These are phyloP conservation scores for Mellivora capensis DNA, from an alignment of 2,113 vertebrate species.

Conservation along the genomic window DNA sequence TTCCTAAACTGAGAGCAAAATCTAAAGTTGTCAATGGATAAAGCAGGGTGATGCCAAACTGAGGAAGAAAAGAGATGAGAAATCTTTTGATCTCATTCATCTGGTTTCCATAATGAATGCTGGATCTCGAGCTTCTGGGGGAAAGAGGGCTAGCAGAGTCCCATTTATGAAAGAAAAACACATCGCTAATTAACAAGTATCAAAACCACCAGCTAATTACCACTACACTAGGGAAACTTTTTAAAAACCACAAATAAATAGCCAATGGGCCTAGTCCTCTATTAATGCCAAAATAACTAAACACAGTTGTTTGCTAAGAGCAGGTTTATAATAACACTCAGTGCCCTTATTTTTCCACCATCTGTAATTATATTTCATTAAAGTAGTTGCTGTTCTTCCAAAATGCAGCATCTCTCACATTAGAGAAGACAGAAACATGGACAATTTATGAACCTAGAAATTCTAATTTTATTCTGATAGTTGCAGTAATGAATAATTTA, in stretches of 20 bases:
- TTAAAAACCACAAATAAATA: neutral
- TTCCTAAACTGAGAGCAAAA: neutral
- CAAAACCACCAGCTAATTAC: neutral
- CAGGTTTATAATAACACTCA: neutral
- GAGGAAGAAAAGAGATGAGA: neutral
- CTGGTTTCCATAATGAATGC: neutral
- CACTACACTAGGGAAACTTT: neutral
- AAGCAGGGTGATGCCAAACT: neutral
- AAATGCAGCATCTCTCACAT: neutral
- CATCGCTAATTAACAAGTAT: neutral
- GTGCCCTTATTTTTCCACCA: neutral
- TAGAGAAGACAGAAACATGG: neutral
- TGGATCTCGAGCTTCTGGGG: neutral
- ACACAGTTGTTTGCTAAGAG: neutral
- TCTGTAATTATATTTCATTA: conserved; percentile 33
- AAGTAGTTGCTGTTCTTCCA: neutral
- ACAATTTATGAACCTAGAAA: conserved; percentile 50
- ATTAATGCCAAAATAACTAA: neutral
- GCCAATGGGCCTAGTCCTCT: neutral
- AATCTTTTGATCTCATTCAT: neutral
- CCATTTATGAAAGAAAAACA: neutral
- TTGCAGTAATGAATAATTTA: conserved; percentile 75
- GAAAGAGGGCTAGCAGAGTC: neutral
- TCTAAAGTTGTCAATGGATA: too few relatives aligned
- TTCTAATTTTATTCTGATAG: conserved; percentile 62